These are phyloP conservation scores for Hirtodrosophila cameraria DNA, from an alignment of 2,888 invertebrate species.

Conservation along the genomic window DNA sequence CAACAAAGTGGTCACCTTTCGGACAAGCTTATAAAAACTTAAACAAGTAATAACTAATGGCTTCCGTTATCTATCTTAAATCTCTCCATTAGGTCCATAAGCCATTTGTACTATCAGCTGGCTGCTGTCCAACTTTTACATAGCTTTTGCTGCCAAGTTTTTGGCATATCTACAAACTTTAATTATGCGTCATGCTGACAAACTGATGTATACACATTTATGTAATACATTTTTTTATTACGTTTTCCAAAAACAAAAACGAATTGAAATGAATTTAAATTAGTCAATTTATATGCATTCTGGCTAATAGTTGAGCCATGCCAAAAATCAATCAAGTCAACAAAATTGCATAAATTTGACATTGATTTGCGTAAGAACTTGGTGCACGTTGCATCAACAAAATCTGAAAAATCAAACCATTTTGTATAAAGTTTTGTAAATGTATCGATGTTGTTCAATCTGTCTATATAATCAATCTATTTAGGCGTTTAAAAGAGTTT, in stretches of 20 bases:
- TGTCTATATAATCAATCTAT: no score
- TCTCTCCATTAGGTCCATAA: constrained; percentile 10
- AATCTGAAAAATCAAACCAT: no score
- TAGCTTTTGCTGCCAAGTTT: constrained; percentile 49
- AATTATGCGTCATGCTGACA: constrained; percentile 69
- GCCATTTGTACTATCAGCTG: constrained; percentile 48
- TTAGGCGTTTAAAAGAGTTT: no score
- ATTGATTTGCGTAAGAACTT: background rate
- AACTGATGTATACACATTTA: constrained; percentile 4
- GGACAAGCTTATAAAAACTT: constrained; percentile 4
- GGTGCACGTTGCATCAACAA: no score
- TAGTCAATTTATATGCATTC: constrained; percentile 12
- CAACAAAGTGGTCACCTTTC: constrained; percentile 4
- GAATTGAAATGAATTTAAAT: constrained; percentile 10
- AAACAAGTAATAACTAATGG: constrained; percentile 49
- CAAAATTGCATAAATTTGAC: constrained; percentile 4
- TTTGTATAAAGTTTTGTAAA: no score
- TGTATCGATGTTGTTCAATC: no score
- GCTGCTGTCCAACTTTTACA: constrained; percentile 51
- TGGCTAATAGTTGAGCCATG: constrained; percentile 4
- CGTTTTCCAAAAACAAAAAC: background rate
- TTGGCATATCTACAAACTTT: constrained; percentile 56
- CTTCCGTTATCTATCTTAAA: constrained; percentile 29
- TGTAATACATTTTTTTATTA: background rate
- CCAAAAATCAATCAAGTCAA: background rate